These are phyloP conservation scores for Reticulitermes lucifugus DNA, from an alignment of 2,888 invertebrate species.

Conservation along the genomic window DNA sequence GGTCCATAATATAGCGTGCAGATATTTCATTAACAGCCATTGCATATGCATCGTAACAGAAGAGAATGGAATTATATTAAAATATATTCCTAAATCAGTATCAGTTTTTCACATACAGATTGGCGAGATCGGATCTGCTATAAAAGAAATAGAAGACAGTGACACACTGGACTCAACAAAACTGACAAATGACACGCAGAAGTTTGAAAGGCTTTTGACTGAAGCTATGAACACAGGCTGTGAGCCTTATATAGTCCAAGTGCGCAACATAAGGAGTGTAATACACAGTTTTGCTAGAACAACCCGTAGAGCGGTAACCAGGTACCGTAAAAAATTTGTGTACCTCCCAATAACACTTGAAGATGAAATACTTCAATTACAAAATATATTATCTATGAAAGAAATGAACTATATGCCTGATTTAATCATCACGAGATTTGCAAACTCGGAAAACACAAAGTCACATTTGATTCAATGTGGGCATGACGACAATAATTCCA, in stretches of 20 bases:
- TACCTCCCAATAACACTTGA: not conserved
- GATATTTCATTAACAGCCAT: not conserved
- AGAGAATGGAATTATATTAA: not conserved
- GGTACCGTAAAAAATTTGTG: not conserved
- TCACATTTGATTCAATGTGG: not conserved
- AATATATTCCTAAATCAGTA: not conserved
- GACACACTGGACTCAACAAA: not conserved
- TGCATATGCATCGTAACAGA: not conserved
- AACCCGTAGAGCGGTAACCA: not conserved
- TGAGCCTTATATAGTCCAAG: not conserved
- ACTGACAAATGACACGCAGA: not conserved
- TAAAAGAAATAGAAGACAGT: not conserved
- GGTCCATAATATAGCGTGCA: not conserved
- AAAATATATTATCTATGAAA: not conserved
- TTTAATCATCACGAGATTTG: not conserved
- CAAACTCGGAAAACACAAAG: not conserved
- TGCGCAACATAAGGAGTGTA: not conserved
- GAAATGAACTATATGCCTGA: slow-evolving; percentile 16
- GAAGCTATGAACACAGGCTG: not conserved
- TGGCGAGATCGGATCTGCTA: not conserved
- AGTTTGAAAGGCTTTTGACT: not conserved
- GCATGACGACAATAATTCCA: not conserved
- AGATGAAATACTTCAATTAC: not conserved
- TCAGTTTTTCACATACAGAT: not conserved
- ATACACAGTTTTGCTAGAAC: slow-evolving; percentile 2